Percentiles rank a stretch among this genome's conserved stretches.
phyloP scores from a whole-genome alignment of 2,113 vertebrate genomes.

The Litocranius walleri region DNA sequence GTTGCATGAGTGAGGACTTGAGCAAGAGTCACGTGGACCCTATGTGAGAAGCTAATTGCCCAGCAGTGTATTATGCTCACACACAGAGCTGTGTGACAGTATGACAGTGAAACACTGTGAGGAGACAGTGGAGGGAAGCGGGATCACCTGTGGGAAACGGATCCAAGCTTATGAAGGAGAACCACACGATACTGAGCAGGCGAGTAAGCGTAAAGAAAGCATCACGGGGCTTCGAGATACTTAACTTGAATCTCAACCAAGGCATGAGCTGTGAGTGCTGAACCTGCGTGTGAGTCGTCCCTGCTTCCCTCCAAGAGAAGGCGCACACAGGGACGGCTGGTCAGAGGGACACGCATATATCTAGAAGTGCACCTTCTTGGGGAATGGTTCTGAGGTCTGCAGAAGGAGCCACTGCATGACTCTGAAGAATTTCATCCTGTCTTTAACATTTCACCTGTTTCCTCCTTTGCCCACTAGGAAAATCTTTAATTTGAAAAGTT shows the following conservation, averaged over 20 bases:
- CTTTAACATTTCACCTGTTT: constrained; percentile 17
- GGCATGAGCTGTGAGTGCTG: not conserved
- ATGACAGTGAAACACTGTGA: not conserved
- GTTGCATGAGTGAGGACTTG: not conserved
- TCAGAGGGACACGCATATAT: no score
- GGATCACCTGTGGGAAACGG: not conserved
- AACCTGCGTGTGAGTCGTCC: not conserved
- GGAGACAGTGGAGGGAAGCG: not conserved
- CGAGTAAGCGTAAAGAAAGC: not conserved
- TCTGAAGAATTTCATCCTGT: not conserved
- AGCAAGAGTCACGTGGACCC: not conserved
- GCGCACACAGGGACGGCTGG: not conserved
- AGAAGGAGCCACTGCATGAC: not conserved
- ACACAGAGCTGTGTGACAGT: not conserved
- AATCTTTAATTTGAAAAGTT: not conserved
- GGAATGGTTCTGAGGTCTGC: not conserved
- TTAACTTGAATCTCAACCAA: not conserved
- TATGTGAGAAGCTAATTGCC: not conserved
- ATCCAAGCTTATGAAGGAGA: not conserved
- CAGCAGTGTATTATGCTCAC: not conserved
- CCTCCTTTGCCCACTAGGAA: not conserved
- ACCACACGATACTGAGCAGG: not conserved
- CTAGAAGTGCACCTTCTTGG: not conserved
- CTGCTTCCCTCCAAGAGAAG: not conserved
- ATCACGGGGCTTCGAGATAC: not conserved